phyloP scores from a whole-genome alignment of 2,888 invertebrate genomes.

The Dolichopus griseipennis region DNA sequence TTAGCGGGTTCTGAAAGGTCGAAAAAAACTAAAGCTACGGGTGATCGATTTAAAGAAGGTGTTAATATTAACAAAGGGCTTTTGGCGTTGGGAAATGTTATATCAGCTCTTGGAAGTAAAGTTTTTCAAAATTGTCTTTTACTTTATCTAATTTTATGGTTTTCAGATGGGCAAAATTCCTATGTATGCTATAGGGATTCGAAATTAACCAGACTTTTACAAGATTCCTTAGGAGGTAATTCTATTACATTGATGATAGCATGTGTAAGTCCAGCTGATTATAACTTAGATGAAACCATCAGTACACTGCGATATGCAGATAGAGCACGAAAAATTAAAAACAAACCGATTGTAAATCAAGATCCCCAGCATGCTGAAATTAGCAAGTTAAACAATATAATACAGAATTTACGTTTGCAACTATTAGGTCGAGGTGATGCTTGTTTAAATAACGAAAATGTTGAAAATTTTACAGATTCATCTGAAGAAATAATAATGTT shows the following conservation, averaged over 20 bases:
- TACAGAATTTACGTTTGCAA: conserved; percentile 60
- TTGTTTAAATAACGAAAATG: conserved; percentile 19
- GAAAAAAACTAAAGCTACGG: conserved; percentile 83
- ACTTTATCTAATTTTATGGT: not conserved
- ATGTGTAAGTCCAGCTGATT: conserved; percentile 87
- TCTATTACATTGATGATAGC: conserved; percentile 92
- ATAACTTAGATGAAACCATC: conserved; percentile 77
- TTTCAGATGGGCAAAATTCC: conserved; percentile 43
- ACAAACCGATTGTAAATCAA: conserved; percentile 80
- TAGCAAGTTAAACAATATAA: conserved; percentile 57
- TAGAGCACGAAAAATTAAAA: conserved; percentile 75
- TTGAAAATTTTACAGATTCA: conserved; percentile 15
- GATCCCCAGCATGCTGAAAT: conserved; percentile 76
- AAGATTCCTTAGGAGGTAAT: conserved; percentile 92
- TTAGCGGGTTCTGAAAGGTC: conserved; percentile 85
- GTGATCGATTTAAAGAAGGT: conserved; percentile 80
- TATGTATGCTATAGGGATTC: conserved; percentile 88
- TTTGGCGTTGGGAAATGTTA: conserved; percentile 86
- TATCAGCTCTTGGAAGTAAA: conserved; percentile 75
- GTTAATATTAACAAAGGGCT: conserved; percentile 88
- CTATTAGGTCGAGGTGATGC: conserved; percentile 45
- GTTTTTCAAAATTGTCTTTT: not conserved
- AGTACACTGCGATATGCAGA: conserved; percentile 86
- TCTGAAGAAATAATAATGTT: conserved; percentile 11
- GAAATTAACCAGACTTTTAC: conserved; percentile 80